A percentile compares a stretch with the other conserved stretches of the same genome.
These are phyloP conservation scores for Micrasema longulum DNA, from an alignment of 1,140 invertebrate species.

Conservation along the genomic window DNA sequence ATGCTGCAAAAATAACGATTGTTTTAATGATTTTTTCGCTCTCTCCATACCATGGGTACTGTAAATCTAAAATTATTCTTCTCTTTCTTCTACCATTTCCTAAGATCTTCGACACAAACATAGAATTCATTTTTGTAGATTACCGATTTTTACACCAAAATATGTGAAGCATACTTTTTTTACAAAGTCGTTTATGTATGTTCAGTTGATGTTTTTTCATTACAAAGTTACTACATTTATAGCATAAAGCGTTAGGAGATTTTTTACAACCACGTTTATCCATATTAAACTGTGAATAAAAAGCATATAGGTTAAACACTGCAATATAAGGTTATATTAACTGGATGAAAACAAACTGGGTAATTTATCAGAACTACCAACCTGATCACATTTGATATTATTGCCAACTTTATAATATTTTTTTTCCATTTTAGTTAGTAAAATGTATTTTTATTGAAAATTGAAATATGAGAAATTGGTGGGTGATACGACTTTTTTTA, in stretches of 20 bases:
- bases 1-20: slow-evolving; percentile 54
- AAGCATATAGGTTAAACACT: slow-evolving; percentile 9
- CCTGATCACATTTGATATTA: neutral
- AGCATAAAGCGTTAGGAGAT: neutral
- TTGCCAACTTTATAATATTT: neutral
- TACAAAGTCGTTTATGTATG: neutral
- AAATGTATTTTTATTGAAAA: neutral
- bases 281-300: neutral
- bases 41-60: slow-evolving; percentile 47
- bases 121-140: no score
- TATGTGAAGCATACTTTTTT: no score
- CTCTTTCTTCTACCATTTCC: slow-evolving; percentile 8
- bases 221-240: neutral
- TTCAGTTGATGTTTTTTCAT: slow-evolving; percentile 7
- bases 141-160: neutral
- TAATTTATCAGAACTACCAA: neutral
- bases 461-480: no score
- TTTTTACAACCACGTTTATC: no score
- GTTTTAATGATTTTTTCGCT: slow-evolving; percentile 51
- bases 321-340: neutral
- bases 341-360: neutral
- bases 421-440: neutral
- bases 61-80: neutral
- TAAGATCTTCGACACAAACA: slow-evolving; percentile 2
- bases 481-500: neutral